Base-by-base conservation (phyloP, 2,113 vertebrate genomes). In the Pseudorhombus dupliciocellatus region DNA sequence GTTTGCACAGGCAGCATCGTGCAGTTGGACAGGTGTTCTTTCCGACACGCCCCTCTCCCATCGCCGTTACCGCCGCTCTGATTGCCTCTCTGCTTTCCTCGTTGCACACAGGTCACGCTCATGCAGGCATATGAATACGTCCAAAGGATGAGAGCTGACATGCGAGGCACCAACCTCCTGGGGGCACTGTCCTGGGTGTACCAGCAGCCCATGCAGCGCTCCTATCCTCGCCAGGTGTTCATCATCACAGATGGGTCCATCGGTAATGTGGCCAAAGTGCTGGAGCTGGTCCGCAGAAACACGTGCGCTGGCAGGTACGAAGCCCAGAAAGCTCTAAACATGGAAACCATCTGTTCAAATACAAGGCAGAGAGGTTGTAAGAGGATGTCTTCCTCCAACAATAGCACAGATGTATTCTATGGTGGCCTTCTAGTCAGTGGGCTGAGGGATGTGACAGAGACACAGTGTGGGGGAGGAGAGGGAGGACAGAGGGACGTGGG, bases 201-300 rank as follows among this genome's bases (percentile, higher is more conserved):
- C 88, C 93, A 93, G 18, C 96, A 96, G 77, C 95, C 96, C 6
- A 92, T 93, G 72, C 96, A 94, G 70, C 94, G 92, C 0, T 94
- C 93, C 22, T 94, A 94, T 80, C 97, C 98, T n/a, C 94, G 97
- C 1, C 97, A 99, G 92, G 90, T 98, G 5, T 97, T 99, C 79
- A 92, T 99, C 72, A 89, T 99, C 68, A 96, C 93, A 0, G 86
- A 94, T 0, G 89, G 91, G 0, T 91, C 87, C 1, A 55, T 80
- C 18, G 75, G 25, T 61, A 93, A 84, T 2, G 82, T 92, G 0
- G 93, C 94, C 60, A 94, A 88, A 80, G 88, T 95, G 73, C 92
- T 98, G n/a, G 96, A 96, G 88, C 82, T 99, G 84, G 88, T 97
- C 84, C 93, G 95, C 66, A 93, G 94, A 83, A 96, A 98, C 75